Base-by-base conservation (phyloP, 1,140 invertebrate genomes). In the Drosophila pseudoobscura region DNA sequence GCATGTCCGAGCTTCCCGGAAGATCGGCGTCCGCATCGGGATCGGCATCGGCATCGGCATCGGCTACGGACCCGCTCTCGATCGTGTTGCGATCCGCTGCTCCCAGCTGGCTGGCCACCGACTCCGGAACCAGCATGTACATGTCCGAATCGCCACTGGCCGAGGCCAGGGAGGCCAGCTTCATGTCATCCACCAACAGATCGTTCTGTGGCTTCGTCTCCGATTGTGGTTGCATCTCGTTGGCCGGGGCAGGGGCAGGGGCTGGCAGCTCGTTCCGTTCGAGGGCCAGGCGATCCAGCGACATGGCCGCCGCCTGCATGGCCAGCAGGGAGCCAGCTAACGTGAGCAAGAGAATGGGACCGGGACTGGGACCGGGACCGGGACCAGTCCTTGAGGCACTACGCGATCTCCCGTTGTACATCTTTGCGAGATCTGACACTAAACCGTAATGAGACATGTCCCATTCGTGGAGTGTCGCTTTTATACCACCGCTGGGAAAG, bases 391-490 rank as follows among this genome's bases (percentile, higher is more conserved):
- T 65, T 39, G 44, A 22, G 60, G 47, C 59, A 51, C 71, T 75
- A 50, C 69, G 75, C 74, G 85, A 91, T 91, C 89, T 91, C 82
- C 72, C 83, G 77, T 69, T 71, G 78, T 73, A 88, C 89, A 91
- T 91, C 89, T 91, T 91, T 60, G 77, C 89, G 89, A 89, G 89
- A 91, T 91, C 89, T 88, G 74, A 80, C 80, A 89, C 82, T 89
- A 89, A 91, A 89, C 83, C 88, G 82, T 91, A 91, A 91, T 91
- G 89, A 91, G 89, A 91, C 89, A 91, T 89, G 89, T 89, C 85
- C 82, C 89, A 91, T 89, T 77, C 72, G 63, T 89, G 63, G 79
- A 82, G 74, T 78, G 73, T 75, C 65, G 89, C 89, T 91, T 91
- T 91, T 91, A 91, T 91, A 91, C 82, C 72, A 80, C 57, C 71